Evolutionary conservation across 2,888 invertebrate genomes (phyloP), one percentile per base, ranked within the genome.

Genomic region (Petrolisthes cinctipes): DNA sequence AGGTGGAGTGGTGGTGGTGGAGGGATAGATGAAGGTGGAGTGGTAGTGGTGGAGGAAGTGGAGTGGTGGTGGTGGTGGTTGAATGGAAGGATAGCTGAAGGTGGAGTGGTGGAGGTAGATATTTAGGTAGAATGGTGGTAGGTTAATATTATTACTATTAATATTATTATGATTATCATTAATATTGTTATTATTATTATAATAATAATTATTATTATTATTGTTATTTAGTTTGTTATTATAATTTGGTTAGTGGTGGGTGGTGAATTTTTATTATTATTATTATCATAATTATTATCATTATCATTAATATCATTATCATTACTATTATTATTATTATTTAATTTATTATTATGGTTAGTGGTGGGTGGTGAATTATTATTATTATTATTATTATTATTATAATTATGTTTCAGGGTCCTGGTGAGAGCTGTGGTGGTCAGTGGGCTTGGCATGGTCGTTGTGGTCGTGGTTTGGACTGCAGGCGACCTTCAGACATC

Each of bases 381-480:
- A 37, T 37, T 2, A 37, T 37, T 37, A 14, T 78, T 9, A 37
- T 78, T n/a, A 37, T 7, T 53, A 14, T 23, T 37, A 7, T 53
- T 78, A 7, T 78, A 5, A 51, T 78, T 78, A 5, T 14, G 23
- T 82, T 57, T 56, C 86, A 86, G 86, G 86, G 86, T 7, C 82
- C 82, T 0, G 82, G 86, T 9, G 78, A 82, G 78, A 83, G 76
- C 9, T 86, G 86, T 20, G 86, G 86, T 11, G 86, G 86, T 3
- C 86, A 86, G 82, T 86, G 86, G 86, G 86, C 82, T 54, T 86
- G 86, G 86, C 86, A 86, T 56, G 86, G 86, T 76, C 86, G 86
- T 4, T 86, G 86, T 51, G 86, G 86, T 14, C 68, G 82, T 53
- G 78, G 82, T 4, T 68, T 86, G 37, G 82, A 86, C 23, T 86